Conservation (phyloP, 2,797 vertebrate genomes). For the Kryptolebias ocellatus region DNA sequence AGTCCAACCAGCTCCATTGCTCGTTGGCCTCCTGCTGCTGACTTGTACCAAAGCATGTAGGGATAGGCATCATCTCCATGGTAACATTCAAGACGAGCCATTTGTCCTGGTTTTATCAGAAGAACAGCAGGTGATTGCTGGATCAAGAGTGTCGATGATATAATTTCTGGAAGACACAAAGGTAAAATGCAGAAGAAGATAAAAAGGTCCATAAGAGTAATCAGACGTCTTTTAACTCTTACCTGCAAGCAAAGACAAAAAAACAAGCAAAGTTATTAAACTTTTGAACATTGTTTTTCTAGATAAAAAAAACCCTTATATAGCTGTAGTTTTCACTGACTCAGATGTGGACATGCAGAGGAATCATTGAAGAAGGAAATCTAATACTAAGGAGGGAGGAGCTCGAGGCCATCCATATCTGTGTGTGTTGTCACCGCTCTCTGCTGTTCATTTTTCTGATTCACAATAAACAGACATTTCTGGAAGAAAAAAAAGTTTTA, state of each 20-base stretch:
- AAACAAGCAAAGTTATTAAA: not conserved
- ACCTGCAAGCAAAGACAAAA: conserved; percentile 41
- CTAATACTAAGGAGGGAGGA: conserved; percentile 25
- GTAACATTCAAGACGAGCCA: conserved; percentile 37
- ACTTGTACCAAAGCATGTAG: conserved; percentile 69
- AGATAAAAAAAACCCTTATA: not conserved
- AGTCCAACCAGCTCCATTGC: conserved; percentile 42
- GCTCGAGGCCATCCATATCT: not conserved
- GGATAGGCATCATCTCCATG: conserved; percentile 54
- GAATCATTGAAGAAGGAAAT: not conserved
- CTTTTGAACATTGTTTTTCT: conserved; percentile 3
- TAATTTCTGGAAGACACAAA: conserved; percentile 13
- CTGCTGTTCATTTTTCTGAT: conserved; percentile 23
- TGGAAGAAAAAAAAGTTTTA: no score
- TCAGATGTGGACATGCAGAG: not conserved
- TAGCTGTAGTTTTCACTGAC: not conserved
- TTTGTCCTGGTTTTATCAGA: conserved; percentile 3
- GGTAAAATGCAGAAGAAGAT: not conserved
- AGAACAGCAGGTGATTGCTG: conserved; percentile 25
- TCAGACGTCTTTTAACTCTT: not conserved
- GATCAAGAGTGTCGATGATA: not conserved
- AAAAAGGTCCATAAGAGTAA: fast-evolving
- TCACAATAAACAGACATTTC: not conserved
- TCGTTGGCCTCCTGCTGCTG: conserved; percentile 4
- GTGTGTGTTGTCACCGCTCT: conserved; percentile 23